These are phyloP conservation scores for Callospermophilus lateralis DNA, from an alignment of 2,113 vertebrate genomes.

Conservation along the genomic window DNA sequence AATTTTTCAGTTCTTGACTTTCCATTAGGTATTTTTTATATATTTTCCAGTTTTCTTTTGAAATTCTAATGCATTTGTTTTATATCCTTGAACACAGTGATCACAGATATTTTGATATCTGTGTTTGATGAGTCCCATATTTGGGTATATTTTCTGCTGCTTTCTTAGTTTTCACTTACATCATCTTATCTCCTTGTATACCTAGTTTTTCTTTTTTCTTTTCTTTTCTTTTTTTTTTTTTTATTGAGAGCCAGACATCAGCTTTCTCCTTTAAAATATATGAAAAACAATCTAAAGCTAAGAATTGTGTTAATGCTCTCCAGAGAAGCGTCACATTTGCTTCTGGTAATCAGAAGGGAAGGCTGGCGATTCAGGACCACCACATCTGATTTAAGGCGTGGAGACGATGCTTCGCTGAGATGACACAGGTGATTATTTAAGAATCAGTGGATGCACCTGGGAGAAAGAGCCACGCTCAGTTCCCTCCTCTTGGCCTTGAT, in stretches of 20 bases:
- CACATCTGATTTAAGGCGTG: accelerated
- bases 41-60: not conserved
- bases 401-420: no score
- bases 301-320: not conserved
- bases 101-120: not conserved
- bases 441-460: accelerated
- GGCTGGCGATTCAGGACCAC: not conserved
- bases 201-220: not conserved
- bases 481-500: no score
- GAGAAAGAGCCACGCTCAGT: not conserved
- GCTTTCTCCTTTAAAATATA: not conserved
- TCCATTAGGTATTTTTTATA: not conserved
- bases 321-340: not conserved
- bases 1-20: not conserved
- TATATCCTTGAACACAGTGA: not conserved
- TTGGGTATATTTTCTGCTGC: no score
- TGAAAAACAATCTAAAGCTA: not conserved
- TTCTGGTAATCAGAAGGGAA: not conserved
- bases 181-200: not conserved
- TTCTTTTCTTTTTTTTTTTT: not conserved
- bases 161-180: not conserved
- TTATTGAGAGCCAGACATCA: not conserved
- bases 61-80: not conserved
- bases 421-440: not conserved
- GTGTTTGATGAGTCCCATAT: not conserved